These are phyloP conservation scores for Platygyra sinensis DNA, from an alignment of 64 coral and sea anemone species.

Conservation along the genomic window DNA sequence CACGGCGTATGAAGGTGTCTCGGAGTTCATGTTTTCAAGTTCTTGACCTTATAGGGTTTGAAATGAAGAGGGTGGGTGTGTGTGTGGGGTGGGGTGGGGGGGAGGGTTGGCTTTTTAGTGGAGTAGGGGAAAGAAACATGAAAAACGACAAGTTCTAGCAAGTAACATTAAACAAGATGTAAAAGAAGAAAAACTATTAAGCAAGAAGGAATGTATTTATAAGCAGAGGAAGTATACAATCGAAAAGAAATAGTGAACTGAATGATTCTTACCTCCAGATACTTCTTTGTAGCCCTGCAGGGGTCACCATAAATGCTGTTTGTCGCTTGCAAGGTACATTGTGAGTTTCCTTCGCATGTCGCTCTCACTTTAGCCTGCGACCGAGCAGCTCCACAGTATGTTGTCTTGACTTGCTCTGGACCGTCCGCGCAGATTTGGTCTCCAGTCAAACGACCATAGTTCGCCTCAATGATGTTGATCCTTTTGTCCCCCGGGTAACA, in stretches of 20 bases:
- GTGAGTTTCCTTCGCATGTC: neutral
- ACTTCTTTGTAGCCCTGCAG: neutral
- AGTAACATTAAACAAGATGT: too few species aligned
- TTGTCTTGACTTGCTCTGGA: neutral
- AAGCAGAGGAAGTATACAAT: too few species aligned
- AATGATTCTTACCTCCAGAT: neutral
- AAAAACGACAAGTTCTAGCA: too few species aligned
- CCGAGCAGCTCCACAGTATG: neutral
- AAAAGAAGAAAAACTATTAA: too few species aligned
- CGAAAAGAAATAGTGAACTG: neutral
- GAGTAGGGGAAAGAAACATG: too few species aligned
- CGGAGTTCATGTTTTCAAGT: too few species aligned
- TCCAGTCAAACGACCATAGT: constrained; percentile 12
- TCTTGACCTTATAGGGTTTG: too few species aligned
- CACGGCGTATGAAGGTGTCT: too few species aligned
- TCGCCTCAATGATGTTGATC: neutral
- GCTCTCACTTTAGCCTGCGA: neutral
- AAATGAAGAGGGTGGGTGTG: too few species aligned
- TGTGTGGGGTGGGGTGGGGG: too few species aligned
- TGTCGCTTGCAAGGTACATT: neutral
- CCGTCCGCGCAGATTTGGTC: neutral
- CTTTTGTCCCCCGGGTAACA: neutral
- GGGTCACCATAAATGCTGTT: constrained; percentile 1
- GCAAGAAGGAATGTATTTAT: too few species aligned
- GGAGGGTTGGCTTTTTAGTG: too few species aligned